Conservation (phyloP, 2,113 vertebrate genomes). For the Heterotilapia buettikoferi region DNA sequence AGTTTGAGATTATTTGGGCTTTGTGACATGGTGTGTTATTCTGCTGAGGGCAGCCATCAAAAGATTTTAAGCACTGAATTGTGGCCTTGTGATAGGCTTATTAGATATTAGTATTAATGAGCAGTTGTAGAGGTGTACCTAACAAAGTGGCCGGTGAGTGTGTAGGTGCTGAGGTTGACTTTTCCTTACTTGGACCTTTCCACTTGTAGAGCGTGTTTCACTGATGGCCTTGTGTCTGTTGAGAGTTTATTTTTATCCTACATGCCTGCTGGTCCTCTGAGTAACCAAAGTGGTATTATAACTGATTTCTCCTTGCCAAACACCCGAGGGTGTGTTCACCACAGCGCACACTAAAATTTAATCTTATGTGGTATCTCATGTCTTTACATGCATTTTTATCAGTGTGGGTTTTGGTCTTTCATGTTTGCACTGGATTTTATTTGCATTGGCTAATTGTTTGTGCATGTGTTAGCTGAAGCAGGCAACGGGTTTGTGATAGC, state of each 20-base stretch:
- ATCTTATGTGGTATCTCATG: not conserved
- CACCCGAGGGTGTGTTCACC: not conserved
- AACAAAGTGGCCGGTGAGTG: not conserved
- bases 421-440: not conserved
- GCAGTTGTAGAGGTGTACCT: too few species aligned
- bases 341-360: not conserved
- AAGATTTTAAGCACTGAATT: not conserved
- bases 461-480: not conserved
- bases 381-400: not conserved
- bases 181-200: not conserved
- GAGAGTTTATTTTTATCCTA: not conserved
- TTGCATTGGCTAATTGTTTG: not conserved
- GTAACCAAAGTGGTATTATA: not conserved
- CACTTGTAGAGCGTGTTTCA: not conserved
- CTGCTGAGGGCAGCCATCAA: not conserved
- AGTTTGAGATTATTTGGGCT: not conserved
- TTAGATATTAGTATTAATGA: not conserved
- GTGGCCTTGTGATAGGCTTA: not conserved
- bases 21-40: not conserved
- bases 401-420: not conserved
- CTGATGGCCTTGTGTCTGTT: not conserved
- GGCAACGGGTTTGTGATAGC: not conserved
- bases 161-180: not conserved
- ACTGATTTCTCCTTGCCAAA: not conserved
- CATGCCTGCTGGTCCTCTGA: not conserved